Evolutionary conservation across 2,113 vertebrate species (phyloP), one percentile per base, ranked within the genome.

Genomic region (Eulacestoma nigropectus): DNA sequence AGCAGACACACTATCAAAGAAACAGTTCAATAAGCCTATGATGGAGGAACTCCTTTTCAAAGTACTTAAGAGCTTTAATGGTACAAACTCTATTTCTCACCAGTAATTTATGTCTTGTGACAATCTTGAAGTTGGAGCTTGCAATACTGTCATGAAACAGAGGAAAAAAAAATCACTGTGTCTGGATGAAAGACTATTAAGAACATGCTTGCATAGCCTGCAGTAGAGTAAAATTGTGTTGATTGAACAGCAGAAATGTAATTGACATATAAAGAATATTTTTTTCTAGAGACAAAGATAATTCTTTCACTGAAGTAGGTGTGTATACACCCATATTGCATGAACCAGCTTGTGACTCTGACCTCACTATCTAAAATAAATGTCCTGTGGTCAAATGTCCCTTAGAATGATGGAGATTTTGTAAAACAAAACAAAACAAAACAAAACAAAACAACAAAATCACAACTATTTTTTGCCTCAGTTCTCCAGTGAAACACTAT

Each of bases 61-160:
- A 94, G 91, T 85, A 85, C 93, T 96, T 91, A 87, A 83, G 84
- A 88, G 50, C 27, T 82, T 84, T 97, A 96, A 94, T 92, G 75
- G 84, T 95, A 88, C 75, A 90, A 94, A 86, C n/a, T 91, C 86
- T 93, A 63, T 94, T 95, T 64, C 90, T 96, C 84, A 94, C 27
- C 69, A 68, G 83, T 97, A 97, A 97, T 97, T 63, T 62, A 90
- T 95, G 93, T 84, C 85, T 64, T 35, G 33, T 93, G 97, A 92
- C 88, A 92, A 44, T 60, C 76, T 57, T 90, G 93, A 97, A 96
- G 92, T 92, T 33, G 46, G 35, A 91, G 74, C 35, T 90, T 82
- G 52, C 67, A 77, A n/a, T 63, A 73, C 18, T 56, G 33, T 62
- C 29, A 41, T 42, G 55, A 84, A 88, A 42, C 13, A 84, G 56